phyloP scores from a whole-genome alignment of 2,113 vertebrate genomes.

The Sigmodon hispidus region DNA sequence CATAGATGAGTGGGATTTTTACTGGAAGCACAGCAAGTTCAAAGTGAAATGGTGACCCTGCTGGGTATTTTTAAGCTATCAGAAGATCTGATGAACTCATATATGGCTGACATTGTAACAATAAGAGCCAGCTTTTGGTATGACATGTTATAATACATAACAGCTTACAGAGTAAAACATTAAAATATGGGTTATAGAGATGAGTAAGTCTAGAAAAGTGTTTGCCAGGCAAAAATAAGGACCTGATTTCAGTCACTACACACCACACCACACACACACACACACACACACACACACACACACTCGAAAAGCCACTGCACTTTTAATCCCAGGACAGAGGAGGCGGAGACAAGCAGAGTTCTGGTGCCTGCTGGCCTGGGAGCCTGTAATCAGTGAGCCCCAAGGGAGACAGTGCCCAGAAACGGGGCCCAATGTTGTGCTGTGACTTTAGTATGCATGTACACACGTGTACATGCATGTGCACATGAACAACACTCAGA shows the following conservation, averaged over 20 bases:
- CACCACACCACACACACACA: not conserved
- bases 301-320: too few relatives aligned
- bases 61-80: slow-evolving; percentile 57
- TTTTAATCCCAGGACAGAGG: not conserved
- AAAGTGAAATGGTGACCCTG: slow-evolving; percentile 13
- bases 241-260: not conserved
- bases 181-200: too few relatives aligned
- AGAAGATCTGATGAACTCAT: not conserved
- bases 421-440: not conserved
- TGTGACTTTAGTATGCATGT: not conserved
- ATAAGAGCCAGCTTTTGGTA: not conserved
- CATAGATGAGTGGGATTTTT: not conserved
- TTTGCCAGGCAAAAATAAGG: not conserved
- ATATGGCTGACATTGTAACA: not conserved
- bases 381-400: not conserved
- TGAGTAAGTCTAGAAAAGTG: too few relatives aligned
- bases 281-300: too few relatives aligned
- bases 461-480: not conserved
- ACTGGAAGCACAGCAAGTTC: slow-evolving; percentile 26
- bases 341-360: not conserved
- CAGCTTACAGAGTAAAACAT: not conserved
- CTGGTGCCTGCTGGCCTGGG: not conserved
- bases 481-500: not conserved
- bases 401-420: too few relatives aligned
- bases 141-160: slow-evolving; percentile 36